These are phyloP conservation scores for Montipora cactus DNA, from an alignment of 64 coral and sea anemone species.

Conservation along the genomic window DNA sequence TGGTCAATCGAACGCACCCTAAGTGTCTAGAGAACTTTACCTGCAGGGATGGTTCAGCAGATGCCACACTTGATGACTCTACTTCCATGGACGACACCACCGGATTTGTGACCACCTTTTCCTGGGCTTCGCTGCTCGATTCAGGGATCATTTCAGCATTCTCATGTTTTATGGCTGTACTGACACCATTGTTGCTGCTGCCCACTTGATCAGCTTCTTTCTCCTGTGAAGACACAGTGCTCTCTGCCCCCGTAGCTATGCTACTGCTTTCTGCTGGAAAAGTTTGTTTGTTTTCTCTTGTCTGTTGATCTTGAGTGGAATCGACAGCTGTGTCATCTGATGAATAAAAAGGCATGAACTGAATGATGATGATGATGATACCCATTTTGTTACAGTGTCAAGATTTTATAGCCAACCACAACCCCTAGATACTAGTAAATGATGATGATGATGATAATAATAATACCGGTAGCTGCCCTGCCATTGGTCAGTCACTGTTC, in stretches of 20 bases:
- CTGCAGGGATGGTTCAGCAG: neutral
- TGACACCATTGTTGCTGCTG: slow-evolving; percentile 84
- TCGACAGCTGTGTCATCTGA: slow-evolving; percentile 83
- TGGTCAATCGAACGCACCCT: neutral
- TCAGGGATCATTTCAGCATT: slow-evolving; percentile 69
- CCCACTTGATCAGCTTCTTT: slow-evolving; percentile 71
- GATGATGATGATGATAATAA: too few relatives aligned
- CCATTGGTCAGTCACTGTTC: too few relatives aligned
- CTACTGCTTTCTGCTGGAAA: slow-evolving; percentile 42
- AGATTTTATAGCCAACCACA: too few relatives aligned
- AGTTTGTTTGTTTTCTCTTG: slow-evolving; percentile 58
- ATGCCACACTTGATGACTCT: neutral
- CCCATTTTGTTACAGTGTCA: too few relatives aligned
- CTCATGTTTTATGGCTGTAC: slow-evolving; percentile 35
- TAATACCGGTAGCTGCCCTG: too few relatives aligned
- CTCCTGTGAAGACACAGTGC: slow-evolving; percentile 3
- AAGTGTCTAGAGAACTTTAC: neutral
- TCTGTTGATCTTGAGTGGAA: slow-evolving; percentile 85
- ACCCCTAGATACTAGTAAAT: too few relatives aligned
- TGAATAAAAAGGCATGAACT: neutral
- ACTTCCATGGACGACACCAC: slow-evolving; percentile 44
- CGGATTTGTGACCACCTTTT: slow-evolving; percentile 15
- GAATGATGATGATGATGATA: too few relatives aligned
- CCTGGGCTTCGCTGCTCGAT: slow-evolving; percentile 68
- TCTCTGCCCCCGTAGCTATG: slow-evolving; percentile 17